phyloP scores from a whole-genome alignment of 2,888 invertebrate genomes.

The Hetaerina titia region DNA sequence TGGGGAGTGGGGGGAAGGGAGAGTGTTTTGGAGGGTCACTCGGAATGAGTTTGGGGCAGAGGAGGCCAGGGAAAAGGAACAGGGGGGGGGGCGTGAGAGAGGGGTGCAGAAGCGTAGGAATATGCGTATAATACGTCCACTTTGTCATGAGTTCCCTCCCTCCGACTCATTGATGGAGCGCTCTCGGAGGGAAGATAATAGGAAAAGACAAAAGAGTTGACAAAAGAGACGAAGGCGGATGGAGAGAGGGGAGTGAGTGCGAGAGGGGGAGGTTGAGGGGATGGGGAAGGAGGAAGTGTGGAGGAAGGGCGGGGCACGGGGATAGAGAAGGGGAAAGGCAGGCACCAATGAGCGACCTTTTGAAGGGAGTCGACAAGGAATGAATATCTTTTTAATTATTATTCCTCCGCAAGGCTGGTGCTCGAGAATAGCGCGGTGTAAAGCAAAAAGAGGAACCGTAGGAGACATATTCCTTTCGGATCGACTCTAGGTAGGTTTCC shows the following conservation, averaged over 20 bases:
- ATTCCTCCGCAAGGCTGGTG: neutral
- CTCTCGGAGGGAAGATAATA: slow-evolving; percentile 32
- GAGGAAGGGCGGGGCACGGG: neutral
- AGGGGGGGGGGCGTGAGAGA: neutral
- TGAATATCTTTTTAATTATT: neutral
- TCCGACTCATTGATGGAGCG: slow-evolving; percentile 9
- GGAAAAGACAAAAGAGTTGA: slow-evolving; percentile 35
- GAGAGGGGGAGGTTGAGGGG: neutral
- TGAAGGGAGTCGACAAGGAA: neutral
- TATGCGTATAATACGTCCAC: neutral
- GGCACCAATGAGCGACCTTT: neutral
- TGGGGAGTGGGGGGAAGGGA: neutral
- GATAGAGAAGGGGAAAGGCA: neutral
- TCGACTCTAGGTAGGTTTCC: no score
- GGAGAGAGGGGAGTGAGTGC: neutral
- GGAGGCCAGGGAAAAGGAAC: slow-evolving; percentile 10
- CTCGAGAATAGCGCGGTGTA: neutral
- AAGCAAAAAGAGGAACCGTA: neutral
- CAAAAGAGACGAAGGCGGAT: neutral
- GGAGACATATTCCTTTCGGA: neutral
- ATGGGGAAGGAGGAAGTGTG: neutral
- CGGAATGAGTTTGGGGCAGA: slow-evolving; percentile 13
- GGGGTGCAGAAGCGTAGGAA: neutral
- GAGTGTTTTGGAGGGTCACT: slow-evolving; percentile 33
- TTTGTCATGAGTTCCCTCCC: slow-evolving; percentile 19